These are phyloP conservation scores for Leiothrix lutea DNA, from an alignment of 2,113 vertebrate species.

Conservation along the genomic window DNA sequence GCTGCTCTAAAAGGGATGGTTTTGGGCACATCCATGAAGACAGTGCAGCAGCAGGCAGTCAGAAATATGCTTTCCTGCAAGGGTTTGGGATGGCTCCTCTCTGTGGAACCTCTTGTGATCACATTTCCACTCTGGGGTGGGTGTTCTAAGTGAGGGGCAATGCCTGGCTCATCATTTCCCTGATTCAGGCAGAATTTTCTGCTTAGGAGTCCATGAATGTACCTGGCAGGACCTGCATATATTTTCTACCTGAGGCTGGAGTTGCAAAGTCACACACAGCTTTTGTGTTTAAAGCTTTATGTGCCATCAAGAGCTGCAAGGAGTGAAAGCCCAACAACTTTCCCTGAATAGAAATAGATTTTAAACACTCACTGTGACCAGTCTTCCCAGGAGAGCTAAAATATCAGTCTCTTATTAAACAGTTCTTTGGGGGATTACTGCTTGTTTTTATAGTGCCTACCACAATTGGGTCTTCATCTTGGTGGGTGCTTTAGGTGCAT, in stretches of 20 bases:
- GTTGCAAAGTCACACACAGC: not conserved
- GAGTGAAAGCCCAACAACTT: not conserved
- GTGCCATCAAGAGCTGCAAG: not conserved
- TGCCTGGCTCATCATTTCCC: not conserved
- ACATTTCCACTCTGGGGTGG: not conserved
- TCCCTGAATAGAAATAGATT: not conserved
- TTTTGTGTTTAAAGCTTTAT: not conserved
- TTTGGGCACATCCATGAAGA: conserved; percentile 11
- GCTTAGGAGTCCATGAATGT: not conserved
- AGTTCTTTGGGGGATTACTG: not conserved
- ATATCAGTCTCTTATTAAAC: not conserved
- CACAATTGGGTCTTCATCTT: not conserved
- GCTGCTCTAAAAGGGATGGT: conserved; percentile 41
- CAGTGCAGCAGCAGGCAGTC: not conserved
- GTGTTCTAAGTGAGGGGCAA: not conserved
- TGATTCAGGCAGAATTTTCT: not conserved
- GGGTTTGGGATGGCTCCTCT: not conserved
- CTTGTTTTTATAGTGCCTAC: not conserved
- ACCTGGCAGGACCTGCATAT: not conserved
- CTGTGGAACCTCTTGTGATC: not conserved
- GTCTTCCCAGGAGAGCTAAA: not conserved
- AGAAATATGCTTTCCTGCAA: not conserved
- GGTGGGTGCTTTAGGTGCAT: not conserved
- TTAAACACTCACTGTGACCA: not conserved
- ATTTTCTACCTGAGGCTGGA: not conserved